A percentile compares a stretch with the other conserved stretches of the same genome.
These are phyloP conservation scores for Peromyscus nudipes DNA, from an alignment of 2,797 vertebrate genomes.

Conservation along the genomic window DNA sequence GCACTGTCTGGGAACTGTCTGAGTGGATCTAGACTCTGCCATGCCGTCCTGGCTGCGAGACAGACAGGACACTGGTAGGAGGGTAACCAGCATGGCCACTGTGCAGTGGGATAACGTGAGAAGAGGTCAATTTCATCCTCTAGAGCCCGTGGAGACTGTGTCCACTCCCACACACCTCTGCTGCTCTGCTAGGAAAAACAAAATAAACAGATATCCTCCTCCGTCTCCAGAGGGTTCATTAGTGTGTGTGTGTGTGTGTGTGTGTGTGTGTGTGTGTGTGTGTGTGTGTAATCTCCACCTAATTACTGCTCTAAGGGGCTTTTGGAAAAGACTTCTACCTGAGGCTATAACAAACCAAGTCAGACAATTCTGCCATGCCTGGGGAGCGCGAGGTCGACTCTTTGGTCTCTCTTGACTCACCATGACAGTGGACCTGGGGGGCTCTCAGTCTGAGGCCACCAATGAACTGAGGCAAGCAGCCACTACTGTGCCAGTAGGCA, in stretches of 20 bases:
- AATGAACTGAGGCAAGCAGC: neutral
- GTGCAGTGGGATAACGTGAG: neutral
- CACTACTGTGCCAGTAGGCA: neutral
- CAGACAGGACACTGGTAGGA: neutral
- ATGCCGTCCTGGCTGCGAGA: neutral
- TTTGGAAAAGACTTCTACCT: constrained; percentile 4
- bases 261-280: neutral
- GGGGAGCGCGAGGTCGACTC: neutral
- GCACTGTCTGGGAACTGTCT: neutral
- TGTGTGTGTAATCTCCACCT: neutral
- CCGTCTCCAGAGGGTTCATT: constrained; percentile 65
- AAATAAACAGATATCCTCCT: constrained; percentile 12
- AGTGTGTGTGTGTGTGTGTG: neutral
- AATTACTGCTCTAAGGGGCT: constrained; percentile 20
- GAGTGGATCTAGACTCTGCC: neutral
- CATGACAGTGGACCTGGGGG: neutral
- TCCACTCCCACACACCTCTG: constrained; percentile 25
- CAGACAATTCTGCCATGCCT: neutral
- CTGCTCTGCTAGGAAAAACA: constrained; percentile 33
- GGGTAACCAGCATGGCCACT: neutral
- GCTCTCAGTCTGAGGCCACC: neutral
- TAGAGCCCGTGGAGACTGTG: neutral
- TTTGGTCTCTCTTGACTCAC: neutral
- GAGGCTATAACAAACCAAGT: neutral
- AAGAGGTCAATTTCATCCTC: neutral